A percentile compares a stretch with the other conserved stretches of the same genome.
Conservation (phyloP, 1,140 invertebrate genomes). For the Sycobia sp. region DNA sequence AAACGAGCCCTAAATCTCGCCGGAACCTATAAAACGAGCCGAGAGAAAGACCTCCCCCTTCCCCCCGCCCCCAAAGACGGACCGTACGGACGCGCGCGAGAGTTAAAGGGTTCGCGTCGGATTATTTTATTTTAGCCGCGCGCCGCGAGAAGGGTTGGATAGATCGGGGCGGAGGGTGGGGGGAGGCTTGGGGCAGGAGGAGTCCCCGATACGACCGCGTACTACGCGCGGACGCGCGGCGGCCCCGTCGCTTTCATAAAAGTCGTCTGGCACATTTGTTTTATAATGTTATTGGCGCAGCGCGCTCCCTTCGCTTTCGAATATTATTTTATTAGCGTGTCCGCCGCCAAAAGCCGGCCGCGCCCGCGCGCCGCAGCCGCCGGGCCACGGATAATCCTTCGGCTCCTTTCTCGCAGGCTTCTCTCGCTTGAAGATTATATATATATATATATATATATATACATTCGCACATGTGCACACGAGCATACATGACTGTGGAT, state of each 20-base stretch:
- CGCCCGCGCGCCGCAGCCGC: constrained; percentile 4
- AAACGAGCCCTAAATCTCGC: neutral
- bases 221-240: constrained; percentile 15
- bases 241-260: constrained; percentile 52
- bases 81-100: too few relatives aligned
- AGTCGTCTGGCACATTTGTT: constrained; percentile 58
- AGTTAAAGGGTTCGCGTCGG: constrained; percentile 35
- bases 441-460: too few relatives aligned
- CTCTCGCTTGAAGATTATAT: too few relatives aligned
- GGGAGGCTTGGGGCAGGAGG: neutral
- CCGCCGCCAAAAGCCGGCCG: constrained; percentile 36
- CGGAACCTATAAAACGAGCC: neutral
- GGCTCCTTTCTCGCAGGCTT: too few relatives aligned
- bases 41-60: too few relatives aligned
- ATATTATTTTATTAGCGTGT: constrained; percentile 54
- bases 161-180: neutral
- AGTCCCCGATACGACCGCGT: neutral
- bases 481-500: too few relatives aligned
- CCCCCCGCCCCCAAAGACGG: too few relatives aligned
- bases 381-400: too few relatives aligned
- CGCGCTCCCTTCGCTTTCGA: constrained; percentile 34
- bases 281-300: constrained; percentile 47
- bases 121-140: constrained; percentile 47
- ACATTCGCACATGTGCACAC: too few relatives aligned
- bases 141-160: constrained; percentile 30